A percentile compares a stretch with the other conserved stretches of the same genome.
Evolutionary conservation across 2,113 vertebrate genomes (phyloP).

Genomic region (Pelvicachromis taeniatus): DNA sequence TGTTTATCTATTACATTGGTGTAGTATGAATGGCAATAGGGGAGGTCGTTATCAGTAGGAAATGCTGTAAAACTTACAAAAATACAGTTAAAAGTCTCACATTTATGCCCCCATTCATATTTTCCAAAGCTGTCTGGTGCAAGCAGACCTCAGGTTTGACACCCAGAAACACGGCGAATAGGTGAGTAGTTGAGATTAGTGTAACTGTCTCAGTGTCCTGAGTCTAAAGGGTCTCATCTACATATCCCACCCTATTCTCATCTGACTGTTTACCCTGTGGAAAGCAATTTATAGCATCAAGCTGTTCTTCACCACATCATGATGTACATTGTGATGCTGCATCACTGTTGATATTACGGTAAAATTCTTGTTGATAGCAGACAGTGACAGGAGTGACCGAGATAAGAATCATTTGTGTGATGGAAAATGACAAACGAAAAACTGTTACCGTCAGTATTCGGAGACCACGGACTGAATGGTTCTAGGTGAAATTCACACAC

Average conservation of each 20-base stretch:
- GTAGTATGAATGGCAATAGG: no score
- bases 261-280: not conserved
- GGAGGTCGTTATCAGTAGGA: not conserved
- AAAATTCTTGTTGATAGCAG: not conserved
- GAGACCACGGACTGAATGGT: not conserved
- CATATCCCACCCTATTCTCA: not conserved
- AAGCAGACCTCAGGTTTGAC: not conserved
- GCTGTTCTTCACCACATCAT: not conserved
- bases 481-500: conserved; percentile 19
- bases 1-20: not conserved
- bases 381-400: not conserved
- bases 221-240: not conserved
- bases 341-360: not conserved
- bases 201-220: not conserved
- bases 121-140: not conserved
- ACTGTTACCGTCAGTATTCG: not conserved
- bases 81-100: not conserved
- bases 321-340: not conserved
- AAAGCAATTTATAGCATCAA: not conserved
- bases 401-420: not conserved
- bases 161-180: not conserved
- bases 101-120: not conserved
- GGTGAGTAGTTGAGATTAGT: not conserved
- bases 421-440: not conserved
- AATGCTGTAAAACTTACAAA: not conserved